These are phyloP conservation scores for Euspilapteryx auroguttella DNA, from an alignment of 2,888 invertebrate genomes.

Conservation along the genomic window DNA sequence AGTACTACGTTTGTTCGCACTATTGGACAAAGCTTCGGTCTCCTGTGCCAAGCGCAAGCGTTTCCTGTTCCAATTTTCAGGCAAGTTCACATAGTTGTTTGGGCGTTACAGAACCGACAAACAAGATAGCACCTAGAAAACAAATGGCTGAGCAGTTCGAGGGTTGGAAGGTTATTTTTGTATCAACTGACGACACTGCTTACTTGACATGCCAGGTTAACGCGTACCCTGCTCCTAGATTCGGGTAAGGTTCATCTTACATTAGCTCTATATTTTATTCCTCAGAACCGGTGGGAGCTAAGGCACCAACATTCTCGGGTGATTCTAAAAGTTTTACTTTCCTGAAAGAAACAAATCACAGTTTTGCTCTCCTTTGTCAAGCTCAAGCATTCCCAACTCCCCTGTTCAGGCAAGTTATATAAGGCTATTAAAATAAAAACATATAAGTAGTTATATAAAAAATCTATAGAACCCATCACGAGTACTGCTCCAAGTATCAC, in stretches of 20 bases:
- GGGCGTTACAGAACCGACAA: conserved; percentile 51
- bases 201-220: conserved; percentile 65
- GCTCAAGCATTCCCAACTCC: conserved; percentile 59
- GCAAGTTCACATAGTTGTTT: conserved; percentile 41
- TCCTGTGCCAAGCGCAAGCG: conserved; percentile 73
- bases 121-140: conserved; percentile 65
- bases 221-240: conserved; percentile 55
- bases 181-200: conserved; percentile 51
- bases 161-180: conserved; percentile 64
- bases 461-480: conserved; percentile 41
- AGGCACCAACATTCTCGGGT: conserved; percentile 42
- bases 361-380: conserved; percentile 47
- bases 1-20: conserved; percentile 37
- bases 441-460: conserved; percentile 1
- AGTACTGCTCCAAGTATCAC: conserved; percentile 53
- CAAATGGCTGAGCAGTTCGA: conserved; percentile 61
- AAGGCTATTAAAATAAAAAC: conserved; percentile 1
- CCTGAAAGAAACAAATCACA: conserved; percentile 19
- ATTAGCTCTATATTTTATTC: conserved; percentile 3
- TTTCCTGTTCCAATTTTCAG: conserved; percentile 71
- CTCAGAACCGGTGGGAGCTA: conserved; percentile 9
- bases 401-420: conserved; percentile 37
- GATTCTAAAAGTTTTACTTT: conserved; percentile 25
- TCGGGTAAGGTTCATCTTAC: conserved; percentile 37
- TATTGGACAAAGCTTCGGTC: conserved; percentile 56